These are phyloP conservation scores for Andrena dorsata DNA, from an alignment of 2,888 invertebrate species.

Conservation along the genomic window DNA sequence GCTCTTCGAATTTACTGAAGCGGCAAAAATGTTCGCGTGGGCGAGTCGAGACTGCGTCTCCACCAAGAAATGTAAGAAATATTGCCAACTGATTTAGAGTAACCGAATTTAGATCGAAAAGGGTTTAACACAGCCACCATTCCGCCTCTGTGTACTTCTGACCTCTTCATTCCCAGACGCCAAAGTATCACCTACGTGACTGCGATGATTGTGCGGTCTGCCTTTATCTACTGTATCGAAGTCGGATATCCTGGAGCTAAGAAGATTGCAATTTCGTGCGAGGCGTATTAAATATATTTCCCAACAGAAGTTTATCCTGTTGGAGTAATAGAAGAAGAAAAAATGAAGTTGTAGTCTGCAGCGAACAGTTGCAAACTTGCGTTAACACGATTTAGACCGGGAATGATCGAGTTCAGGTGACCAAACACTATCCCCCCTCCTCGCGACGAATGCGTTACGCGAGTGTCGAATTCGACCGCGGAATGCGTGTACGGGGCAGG, in stretches of 20 bases:
- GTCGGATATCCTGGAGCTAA: not conserved
- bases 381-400: not conserved
- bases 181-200: not conserved
- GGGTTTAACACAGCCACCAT: not conserved
- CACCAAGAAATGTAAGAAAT: slow-evolving; percentile 1
- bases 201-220: not conserved
- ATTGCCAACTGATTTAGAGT: not conserved
- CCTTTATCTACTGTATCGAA: not conserved
- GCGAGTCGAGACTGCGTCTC: slow-evolving; percentile 11
- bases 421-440: not conserved
- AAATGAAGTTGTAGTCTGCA: not conserved
- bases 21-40: slow-evolving; percentile 35
- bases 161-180: not conserved
- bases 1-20: slow-evolving; percentile 1
- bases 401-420: not conserved
- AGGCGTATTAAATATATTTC: too few relatives aligned
- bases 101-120: not conserved
- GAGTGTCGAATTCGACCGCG: slow-evolving; percentile 14
- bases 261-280: not conserved
- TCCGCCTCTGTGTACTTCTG: not conserved
- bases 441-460: slow-evolving; percentile 4
- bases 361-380: not conserved
- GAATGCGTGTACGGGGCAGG: slow-evolving; percentile 33
- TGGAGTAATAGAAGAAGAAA: not conserved
- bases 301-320: too few relatives aligned